Conservation (phyloP, 2,888 invertebrate species). For the Chirona hameri region DNA sequence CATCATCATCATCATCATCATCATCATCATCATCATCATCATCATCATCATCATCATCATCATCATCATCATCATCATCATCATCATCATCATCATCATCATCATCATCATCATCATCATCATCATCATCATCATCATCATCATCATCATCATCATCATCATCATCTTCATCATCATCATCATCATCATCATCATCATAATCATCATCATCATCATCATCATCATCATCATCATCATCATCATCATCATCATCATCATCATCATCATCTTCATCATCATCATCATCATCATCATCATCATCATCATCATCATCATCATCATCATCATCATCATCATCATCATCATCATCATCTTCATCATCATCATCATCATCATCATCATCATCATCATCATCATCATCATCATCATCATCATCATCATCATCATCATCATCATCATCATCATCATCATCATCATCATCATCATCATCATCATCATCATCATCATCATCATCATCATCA, state of each 20-base stretch:
- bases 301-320: constrained; percentile 22
- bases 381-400: constrained; percentile 22
- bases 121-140: constrained; percentile 22
- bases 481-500: constrained; percentile 22
- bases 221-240: constrained; percentile 22
- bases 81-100: constrained; percentile 22
- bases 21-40: constrained; percentile 22
- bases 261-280: constrained; percentile 12
- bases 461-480: constrained; percentile 12
- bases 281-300: constrained; percentile 22
- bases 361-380: constrained; percentile 22
- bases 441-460: constrained; percentile 22
- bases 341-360: constrained; percentile 12
- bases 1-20: constrained; percentile 22
- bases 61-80: constrained; percentile 22
- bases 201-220: too few species aligned
- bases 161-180: constrained; percentile 9
- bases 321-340: constrained; percentile 22
- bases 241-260: constrained; percentile 22
- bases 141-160: constrained; percentile 22
- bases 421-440: constrained; percentile 22
- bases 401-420: constrained; percentile 22
- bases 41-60: constrained; percentile 22
- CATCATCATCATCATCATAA: too few species aligned
- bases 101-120: constrained; percentile 22